phyloP scores from a whole-genome alignment of 2,888 invertebrate species.

The Dicroscelio sp. region DNA sequence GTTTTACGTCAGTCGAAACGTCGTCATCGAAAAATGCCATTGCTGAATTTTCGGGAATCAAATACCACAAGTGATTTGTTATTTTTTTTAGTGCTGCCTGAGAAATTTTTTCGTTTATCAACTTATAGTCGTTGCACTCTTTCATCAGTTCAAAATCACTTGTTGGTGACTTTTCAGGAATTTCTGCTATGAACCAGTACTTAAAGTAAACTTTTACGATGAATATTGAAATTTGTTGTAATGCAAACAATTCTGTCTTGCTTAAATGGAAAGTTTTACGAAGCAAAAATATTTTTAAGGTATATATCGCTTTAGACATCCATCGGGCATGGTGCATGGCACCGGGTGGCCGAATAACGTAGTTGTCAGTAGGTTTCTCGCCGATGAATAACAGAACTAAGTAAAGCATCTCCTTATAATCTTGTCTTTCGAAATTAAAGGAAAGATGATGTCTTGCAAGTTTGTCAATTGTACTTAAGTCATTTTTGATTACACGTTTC shows the following conservation, averaged over 20 bases:
- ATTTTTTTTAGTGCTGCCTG: constrained; percentile 31
- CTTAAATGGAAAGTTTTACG: constrained; percentile 27
- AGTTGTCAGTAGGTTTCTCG: constrained; percentile 29
- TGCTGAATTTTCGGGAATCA: constrained; percentile 23
- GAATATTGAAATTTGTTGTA: constrained; percentile 18
- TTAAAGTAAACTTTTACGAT: constrained; percentile 27
- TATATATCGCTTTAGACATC: constrained; percentile 30
- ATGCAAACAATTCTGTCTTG: constrained; percentile 15
- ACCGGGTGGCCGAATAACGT: constrained; percentile 23
- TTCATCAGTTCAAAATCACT: constrained; percentile 6
- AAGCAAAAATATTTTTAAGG: constrained; percentile 40
- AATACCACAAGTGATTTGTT: constrained; percentile 51
- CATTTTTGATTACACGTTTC: constrained; percentile 1
- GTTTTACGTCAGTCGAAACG: constrained; percentile 20
- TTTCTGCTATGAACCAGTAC: constrained; percentile 16
- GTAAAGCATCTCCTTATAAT: constrained; percentile 19
- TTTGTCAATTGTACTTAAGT: constrained; percentile 6
- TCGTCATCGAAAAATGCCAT: constrained; percentile 57
- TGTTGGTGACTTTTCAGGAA: constrained; percentile 23
- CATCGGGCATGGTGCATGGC: constrained; percentile 48
- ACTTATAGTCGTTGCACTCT: constrained; percentile 8
- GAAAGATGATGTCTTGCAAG: constrained; percentile 29
- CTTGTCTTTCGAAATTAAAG: constrained; percentile 21
- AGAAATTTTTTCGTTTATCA: constrained; percentile 25
- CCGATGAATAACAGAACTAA: constrained; percentile 11